Base-by-base conservation (phyloP, 2,113 vertebrate genomes). In the Elephas maximus region DNA sequence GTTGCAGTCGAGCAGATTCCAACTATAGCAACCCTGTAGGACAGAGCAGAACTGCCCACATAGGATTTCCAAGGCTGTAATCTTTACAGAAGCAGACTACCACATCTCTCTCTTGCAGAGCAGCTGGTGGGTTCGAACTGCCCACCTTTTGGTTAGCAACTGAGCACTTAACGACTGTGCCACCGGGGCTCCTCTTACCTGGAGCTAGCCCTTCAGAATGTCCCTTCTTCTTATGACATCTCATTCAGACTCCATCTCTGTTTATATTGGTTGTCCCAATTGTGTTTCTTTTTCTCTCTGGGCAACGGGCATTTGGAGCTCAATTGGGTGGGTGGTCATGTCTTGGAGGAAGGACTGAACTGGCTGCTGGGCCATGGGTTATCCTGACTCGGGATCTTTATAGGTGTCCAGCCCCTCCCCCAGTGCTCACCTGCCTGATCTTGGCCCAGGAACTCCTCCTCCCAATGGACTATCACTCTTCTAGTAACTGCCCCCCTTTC, bases 401-500 rank as follows among this genome's bases (percentile, higher is more conserved):
- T 14, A 20, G 9, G 21, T 10, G 0, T 48, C n/a, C 41, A 9
- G 33, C 14, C 11, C 21, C 24, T 76, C 4, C 37, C 6, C 20
- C 12, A 6, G 17, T 12, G 5, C 18, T 41, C 33, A 28, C 41
- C 76, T 73, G 20, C 17, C 10, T 1, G 1, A 7, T n/a, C 30
- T 20, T 21, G 28, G 53, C 91, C 14, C 4, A n/a, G 18, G 45
- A n/a, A 44, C 0, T 0, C 0, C 2, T 7, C 3, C 5, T 45
- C 21, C 85, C 20, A 45, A 2, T 23, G n/a, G 51, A 28, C 1
- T 65, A 2, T 60, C 3, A 11, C 44, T 79, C 53, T 90, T 15
- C 45, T 44, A 78, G 44, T 95, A 92, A 97, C 81, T 41, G 14
- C 71, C 92, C 93, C 93, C 80, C 74, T 96, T 78, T 92, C 84